Conservation (phyloP, 1,140 invertebrate genomes). For the Ephestia elutella region DNA sequence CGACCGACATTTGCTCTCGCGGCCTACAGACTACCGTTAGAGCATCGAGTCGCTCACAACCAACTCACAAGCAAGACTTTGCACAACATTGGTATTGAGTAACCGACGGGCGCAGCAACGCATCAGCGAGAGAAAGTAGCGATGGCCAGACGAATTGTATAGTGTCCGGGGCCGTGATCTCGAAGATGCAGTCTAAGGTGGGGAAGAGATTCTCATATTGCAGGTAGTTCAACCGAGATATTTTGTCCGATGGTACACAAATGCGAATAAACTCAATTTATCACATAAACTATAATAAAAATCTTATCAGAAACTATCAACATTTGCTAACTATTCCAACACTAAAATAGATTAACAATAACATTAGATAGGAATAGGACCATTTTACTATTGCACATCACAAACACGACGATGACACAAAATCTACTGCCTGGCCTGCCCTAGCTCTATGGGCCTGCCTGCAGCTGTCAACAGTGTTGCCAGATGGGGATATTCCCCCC, state of each 20-base stretch:
- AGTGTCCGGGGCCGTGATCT: conserved; percentile 35
- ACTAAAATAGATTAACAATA: conserved; percentile 16
- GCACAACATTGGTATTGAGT: conserved; percentile 51
- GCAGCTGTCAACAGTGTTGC: too few relatives aligned
- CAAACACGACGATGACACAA: too few relatives aligned
- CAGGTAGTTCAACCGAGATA: too few relatives aligned
- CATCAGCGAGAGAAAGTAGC: conserved; percentile 65
- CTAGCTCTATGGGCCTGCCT: too few relatives aligned
- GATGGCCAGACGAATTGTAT: conserved; percentile 44
- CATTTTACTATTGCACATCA: too few relatives aligned
- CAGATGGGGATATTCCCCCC: too few relatives aligned
- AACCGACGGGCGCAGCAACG: conserved; percentile 42
- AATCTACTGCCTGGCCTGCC: too few relatives aligned
- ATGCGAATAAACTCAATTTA: too few relatives aligned
- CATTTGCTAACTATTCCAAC: neutral
- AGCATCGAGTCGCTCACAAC: conserved; percentile 34
- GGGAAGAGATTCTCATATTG: conserved; percentile 25
- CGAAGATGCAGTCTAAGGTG: conserved; percentile 52
- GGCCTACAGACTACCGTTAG: conserved; percentile 44
- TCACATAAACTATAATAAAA: too few relatives aligned
- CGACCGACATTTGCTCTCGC: conserved; percentile 23
- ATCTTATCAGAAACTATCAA: too few relatives aligned
- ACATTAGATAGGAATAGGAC: neutral
- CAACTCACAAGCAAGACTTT: conserved; percentile 24
- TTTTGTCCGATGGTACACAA: neutral